phyloP scores from a whole-genome alignment of 2,113 vertebrate species.

The Eretmochelys imbricata region DNA sequence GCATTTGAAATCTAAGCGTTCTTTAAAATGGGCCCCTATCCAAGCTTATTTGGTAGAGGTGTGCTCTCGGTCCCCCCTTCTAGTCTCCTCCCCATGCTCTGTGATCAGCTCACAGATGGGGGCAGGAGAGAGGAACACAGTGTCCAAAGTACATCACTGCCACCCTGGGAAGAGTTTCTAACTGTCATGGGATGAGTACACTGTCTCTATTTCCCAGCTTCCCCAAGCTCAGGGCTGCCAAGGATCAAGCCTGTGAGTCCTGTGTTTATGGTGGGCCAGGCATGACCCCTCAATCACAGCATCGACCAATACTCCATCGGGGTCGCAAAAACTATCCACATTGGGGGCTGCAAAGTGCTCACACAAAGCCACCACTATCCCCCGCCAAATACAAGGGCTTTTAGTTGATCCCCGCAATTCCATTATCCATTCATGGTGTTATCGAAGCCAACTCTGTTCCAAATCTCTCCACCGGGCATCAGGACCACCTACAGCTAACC shows the following conservation, averaged over 20 bases:
- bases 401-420: conserved; percentile 68
- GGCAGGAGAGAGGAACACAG: not conserved
- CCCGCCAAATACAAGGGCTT: conserved; percentile 65
- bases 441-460: conserved; percentile 58
- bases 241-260: fast-evolving
- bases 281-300: fast-evolving
- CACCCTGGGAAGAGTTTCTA: not conserved
- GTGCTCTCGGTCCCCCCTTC: not conserved
- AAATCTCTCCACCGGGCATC: conserved; percentile 30
- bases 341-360: not conserved
- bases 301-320: fast-evolving
- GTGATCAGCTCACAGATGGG: not conserved
- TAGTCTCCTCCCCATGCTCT: not conserved
- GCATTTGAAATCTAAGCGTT: not conserved
- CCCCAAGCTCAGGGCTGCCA: not conserved
- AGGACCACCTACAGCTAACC: conserved; percentile 81
- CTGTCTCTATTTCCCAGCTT: not conserved
- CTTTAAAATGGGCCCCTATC: not conserved
- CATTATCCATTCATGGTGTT: conserved; percentile 63
- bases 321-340: not conserved
- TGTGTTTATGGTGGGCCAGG: fast-evolving
- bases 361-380: conserved; percentile 80
- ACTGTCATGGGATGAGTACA: no score
- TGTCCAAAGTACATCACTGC: not conserved
- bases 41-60: not conserved